A percentile compares a stretch with the other conserved stretches of the same genome.
phyloP scores from a whole-genome alignment of 2,888 invertebrate species.

The Anoncus sp. region DNA sequence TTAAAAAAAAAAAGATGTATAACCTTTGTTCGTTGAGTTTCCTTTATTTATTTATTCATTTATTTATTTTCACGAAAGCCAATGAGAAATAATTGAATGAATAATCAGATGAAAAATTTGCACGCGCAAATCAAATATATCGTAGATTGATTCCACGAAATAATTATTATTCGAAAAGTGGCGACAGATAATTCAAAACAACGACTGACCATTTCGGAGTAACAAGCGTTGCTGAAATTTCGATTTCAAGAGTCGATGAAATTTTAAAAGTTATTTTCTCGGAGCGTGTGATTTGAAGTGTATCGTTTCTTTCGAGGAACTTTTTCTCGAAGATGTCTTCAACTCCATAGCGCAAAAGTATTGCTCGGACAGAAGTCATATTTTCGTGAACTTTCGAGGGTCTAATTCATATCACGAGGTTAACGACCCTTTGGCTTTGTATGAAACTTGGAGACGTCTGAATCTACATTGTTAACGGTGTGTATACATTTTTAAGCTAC shows the following conservation, averaged over 20 bases:
- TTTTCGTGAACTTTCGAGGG: not conserved
- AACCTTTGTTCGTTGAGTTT: too few relatives aligned
- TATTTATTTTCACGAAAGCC: too few relatives aligned
- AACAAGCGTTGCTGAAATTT: constrained; percentile 10
- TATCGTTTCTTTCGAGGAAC: constrained; percentile 1
- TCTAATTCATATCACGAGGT: constrained; percentile 1
- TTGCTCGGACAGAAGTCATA: not conserved
- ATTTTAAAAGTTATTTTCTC: constrained; percentile 1
- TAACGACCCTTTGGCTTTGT: constrained; percentile 5
- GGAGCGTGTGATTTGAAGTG: not conserved
- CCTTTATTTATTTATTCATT: too few relatives aligned
- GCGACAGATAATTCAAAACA: not conserved
- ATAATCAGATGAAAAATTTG: too few relatives aligned
- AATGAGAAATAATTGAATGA: too few relatives aligned
- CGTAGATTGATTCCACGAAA: too few relatives aligned
- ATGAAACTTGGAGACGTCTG: not conserved
- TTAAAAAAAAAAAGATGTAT: too few relatives aligned
- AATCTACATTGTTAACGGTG: not conserved
- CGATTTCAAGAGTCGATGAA: not conserved
- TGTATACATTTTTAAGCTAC: not conserved
- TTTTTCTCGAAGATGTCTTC: not conserved
- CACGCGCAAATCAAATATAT: too few relatives aligned
- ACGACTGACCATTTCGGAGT: not conserved
- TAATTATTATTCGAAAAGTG: not conserved
- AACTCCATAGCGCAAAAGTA: constrained; percentile 5